A percentile compares a stretch with the other conserved stretches of the same genome.
phyloP scores from a whole-genome alignment of 2,888 invertebrate species.

The Anticlea derivata region DNA sequence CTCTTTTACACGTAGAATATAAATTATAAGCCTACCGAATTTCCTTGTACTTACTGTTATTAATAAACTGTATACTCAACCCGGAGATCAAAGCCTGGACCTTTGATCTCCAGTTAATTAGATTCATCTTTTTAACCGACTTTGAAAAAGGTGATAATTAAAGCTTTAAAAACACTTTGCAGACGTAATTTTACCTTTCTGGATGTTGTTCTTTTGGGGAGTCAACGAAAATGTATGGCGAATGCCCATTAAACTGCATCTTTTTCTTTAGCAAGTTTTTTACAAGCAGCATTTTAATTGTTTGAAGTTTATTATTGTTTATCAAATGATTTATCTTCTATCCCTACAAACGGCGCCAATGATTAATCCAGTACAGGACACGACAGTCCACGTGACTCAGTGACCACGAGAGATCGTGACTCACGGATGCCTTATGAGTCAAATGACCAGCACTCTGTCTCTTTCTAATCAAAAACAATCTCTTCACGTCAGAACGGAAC shows the following conservation, averaged over 20 bases:
- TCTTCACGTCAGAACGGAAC: conserved; percentile 33
- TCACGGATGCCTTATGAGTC: conserved; percentile 57
- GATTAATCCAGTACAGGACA: conserved; percentile 49
- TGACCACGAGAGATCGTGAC: conserved; percentile 61
- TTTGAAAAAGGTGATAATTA: conserved; percentile 1
- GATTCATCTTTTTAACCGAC: conserved; percentile 40
- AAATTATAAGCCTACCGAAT: conserved; percentile 9
- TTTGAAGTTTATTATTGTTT: not conserved
- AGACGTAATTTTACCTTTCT: conserved; percentile 12
- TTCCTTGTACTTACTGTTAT: conserved; percentile 37
- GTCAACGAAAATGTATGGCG: too few species aligned
- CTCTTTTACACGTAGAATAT: conserved; percentile 16
- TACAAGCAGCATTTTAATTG: not conserved
- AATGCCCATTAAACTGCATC: not conserved
- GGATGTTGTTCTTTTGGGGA: conserved; percentile 10
- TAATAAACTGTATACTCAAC: conserved; percentile 41
- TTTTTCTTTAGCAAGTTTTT: not conserved
- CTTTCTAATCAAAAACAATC: conserved; percentile 37
- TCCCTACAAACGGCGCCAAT: conserved; percentile 47
- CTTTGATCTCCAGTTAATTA: too few species aligned
- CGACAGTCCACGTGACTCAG: conserved; percentile 65
- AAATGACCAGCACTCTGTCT: conserved; percentile 42
- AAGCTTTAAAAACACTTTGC: conserved; percentile 22
- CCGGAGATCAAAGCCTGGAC: conserved; percentile 44
- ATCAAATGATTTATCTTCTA: conserved; percentile 18